A percentile compares a stretch with the other conserved stretches of the same genome.
Evolutionary conservation across 1,140 invertebrate genomes (phyloP).

Genomic region (Aricia agestis): DNA sequence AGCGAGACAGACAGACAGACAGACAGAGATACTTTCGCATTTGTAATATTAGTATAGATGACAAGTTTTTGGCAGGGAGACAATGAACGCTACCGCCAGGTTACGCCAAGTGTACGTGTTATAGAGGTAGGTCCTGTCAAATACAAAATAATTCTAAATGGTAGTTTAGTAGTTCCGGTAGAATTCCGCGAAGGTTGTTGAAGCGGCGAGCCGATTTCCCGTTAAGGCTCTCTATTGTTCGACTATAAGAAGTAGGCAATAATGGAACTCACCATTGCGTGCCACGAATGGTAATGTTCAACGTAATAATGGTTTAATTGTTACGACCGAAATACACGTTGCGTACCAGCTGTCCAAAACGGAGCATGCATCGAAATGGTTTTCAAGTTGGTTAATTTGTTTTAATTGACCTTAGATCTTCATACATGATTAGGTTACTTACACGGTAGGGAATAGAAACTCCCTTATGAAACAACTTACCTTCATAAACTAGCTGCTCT

Average conservation of each 20-base stretch:
- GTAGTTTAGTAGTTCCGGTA: background rate
- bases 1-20: too few relatives aligned
- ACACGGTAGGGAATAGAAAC: too few relatives aligned
- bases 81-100: too few relatives aligned
- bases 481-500: too few relatives aligned
- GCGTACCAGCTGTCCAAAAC: background rate
- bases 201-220: background rate
- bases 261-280: background rate
- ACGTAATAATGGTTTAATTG: background rate
- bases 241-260: background rate
- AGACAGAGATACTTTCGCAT: too few relatives aligned
- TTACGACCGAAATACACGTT: background rate
- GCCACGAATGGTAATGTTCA: background rate
- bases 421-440: too few relatives aligned
- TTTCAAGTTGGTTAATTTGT: slow-evolving; percentile 14
- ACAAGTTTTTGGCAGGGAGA: too few relatives aligned
- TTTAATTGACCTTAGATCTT: background rate
- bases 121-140: too few relatives aligned
- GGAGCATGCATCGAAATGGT: slow-evolving; percentile 5
- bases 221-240: background rate
- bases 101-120: too few relatives aligned
- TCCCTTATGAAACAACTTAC: too few relatives aligned
- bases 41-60: too few relatives aligned
- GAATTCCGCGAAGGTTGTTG: background rate
- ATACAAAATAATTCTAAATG: background rate